Evolutionary conservation across 2,797 vertebrate species (phyloP).

Genomic region (Pterois miles): DNA sequence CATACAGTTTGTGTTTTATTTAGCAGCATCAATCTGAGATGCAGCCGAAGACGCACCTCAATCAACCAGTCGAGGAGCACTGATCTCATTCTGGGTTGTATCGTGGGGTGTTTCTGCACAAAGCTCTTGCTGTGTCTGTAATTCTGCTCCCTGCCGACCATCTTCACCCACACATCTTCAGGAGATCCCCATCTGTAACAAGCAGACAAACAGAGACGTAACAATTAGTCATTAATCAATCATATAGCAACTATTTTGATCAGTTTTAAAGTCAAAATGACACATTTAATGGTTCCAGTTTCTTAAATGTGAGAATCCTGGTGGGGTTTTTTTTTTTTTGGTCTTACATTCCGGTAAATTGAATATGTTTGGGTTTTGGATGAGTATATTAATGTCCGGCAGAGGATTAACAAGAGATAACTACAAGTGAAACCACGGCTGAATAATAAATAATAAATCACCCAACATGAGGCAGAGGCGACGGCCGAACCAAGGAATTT

Average conservation of each 20-base stretch:
- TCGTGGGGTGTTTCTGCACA: slow-evolving; percentile 82
- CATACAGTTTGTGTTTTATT: too few species aligned
- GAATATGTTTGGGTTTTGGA: not conserved
- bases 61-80: slow-evolving; percentile 92
- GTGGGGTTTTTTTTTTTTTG: not conserved
- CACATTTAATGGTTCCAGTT: not conserved
- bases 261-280: not conserved
- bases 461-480: slow-evolving; percentile 88
- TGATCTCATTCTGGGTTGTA: slow-evolving; percentile 90
- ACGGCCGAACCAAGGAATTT: slow-evolving; percentile 84
- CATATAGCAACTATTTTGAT: not conserved
- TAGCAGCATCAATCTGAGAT: too few species aligned
- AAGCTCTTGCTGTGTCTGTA: slow-evolving; percentile 86
- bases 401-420: not conserved
- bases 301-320: not conserved
- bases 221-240: not conserved
- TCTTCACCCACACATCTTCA: slow-evolving; percentile 87
- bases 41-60: slow-evolving; percentile 79
- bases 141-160: slow-evolving; percentile 84
- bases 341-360: not conserved
- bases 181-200: slow-evolving; percentile 86
- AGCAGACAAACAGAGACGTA: not conserved
- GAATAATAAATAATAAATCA: slow-evolving; percentile 55
- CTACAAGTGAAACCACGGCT: not conserved
- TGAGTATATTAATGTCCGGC: not conserved